Conservation (phyloP, 1,140 invertebrate species). For the Mercenaria mercenaria region DNA sequence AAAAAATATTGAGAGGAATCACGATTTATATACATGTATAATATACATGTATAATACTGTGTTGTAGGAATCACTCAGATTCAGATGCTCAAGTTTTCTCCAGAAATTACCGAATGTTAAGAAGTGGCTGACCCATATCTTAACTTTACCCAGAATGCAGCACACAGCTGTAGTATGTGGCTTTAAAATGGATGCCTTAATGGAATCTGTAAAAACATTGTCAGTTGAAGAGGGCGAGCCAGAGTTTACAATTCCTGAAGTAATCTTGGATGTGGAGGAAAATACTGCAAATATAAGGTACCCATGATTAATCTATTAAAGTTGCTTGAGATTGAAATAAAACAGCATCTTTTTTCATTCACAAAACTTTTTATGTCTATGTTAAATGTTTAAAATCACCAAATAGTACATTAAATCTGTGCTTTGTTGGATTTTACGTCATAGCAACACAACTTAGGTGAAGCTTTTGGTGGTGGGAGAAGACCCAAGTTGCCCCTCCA, state of each 20-base stretch:
- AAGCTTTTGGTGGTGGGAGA: too few relatives aligned
- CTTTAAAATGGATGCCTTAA: conserved; percentile 65
- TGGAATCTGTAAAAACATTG: background rate
- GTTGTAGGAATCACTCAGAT: conserved; percentile 45
- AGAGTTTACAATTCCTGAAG: conserved; percentile 49
- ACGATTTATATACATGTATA: background rate
- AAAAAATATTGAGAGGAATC: too few relatives aligned
- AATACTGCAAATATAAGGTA: conserved; percentile 69
- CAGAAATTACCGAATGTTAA: conserved; percentile 70
- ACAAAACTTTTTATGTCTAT: too few relatives aligned
- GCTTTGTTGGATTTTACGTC: too few relatives aligned
- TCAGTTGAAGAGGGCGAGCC: background rate
- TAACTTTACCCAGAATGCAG: conserved; percentile 72
- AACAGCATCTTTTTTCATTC: too few relatives aligned
- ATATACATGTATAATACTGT: too few relatives aligned
- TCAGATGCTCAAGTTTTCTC: conserved; percentile 9
- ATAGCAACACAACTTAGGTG: too few relatives aligned
- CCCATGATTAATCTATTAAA: too few relatives aligned
- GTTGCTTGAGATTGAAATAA: too few relatives aligned
- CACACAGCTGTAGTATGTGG: conserved; percentile 68
- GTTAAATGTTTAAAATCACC: too few relatives aligned
- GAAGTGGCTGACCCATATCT: conserved; percentile 79
- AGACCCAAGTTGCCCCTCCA: too few relatives aligned
- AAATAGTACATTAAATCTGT: too few relatives aligned
- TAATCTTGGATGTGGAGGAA: conserved; percentile 45